These are phyloP conservation scores for Panorpa germanica DNA, from an alignment of 2,888 invertebrate genomes.

Conservation along the genomic window DNA sequence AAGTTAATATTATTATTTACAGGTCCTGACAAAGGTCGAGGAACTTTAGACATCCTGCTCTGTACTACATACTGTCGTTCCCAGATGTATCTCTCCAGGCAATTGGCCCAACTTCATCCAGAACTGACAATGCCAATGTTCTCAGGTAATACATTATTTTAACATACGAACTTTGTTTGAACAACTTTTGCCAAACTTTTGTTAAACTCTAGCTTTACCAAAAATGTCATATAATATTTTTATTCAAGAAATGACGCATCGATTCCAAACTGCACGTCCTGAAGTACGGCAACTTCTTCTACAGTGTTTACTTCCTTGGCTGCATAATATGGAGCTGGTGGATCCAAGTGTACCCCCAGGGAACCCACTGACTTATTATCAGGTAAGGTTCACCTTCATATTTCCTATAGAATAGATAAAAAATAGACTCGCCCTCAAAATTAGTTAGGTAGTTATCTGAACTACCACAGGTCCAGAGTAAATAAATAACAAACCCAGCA, in stretches of 20 bases:
- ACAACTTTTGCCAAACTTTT: constrained; percentile 4
- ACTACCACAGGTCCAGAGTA: too few species aligned
- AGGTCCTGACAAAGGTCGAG: constrained; percentile 41
- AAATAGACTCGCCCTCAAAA: too few species aligned
- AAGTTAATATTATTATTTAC: constrained; percentile 16
- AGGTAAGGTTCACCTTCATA: constrained; percentile 41
- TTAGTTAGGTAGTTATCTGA: too few species aligned
- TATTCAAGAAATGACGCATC: constrained; percentile 78
- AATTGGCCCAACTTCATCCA: constrained; percentile 85
- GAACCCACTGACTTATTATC: constrained; percentile 66
- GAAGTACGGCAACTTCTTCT: constrained; percentile 81
- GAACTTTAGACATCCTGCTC: constrained; percentile 70
- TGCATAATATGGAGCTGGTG: constrained; percentile 95
- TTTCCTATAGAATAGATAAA: too few species aligned
- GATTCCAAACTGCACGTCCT: constrained; percentile 89
- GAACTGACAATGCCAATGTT: constrained; percentile 99
- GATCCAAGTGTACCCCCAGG: constrained; percentile 91
- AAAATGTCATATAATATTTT: constrained; percentile 12
- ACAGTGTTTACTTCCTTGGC: constrained; percentile 89
- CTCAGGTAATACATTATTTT: constrained; percentile 48
- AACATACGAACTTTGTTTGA: constrained; percentile 5
- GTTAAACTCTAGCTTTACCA: not conserved
- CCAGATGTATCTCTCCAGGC: constrained; percentile 80
- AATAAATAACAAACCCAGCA: too few species aligned
- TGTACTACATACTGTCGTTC: constrained; percentile 82